These are phyloP conservation scores for Euspilapteryx auroguttella DNA, from an alignment of 2,888 invertebrate genomes.

Conservation along the genomic window DNA sequence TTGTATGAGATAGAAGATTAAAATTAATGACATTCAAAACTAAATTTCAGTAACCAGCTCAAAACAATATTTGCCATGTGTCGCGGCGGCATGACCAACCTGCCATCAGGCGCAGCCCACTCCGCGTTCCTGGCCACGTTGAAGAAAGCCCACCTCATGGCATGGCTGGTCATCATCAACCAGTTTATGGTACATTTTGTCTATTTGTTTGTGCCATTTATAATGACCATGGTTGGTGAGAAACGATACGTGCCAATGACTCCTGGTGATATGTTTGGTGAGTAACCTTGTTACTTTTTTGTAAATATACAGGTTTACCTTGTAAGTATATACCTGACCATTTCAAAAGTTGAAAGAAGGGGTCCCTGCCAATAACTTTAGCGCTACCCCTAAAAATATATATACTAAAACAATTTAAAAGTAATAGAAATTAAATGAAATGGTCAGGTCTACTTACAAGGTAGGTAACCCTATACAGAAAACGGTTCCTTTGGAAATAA, in stretches of 20 bases:
- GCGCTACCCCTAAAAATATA: too few relatives aligned
- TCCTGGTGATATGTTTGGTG: slow-evolving; percentile 26
- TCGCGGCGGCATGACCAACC: slow-evolving; percentile 15
- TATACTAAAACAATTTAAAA: too few relatives aligned
- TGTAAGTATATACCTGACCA: too few relatives aligned
- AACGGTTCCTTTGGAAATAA: too few relatives aligned
- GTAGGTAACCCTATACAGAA: too few relatives aligned
- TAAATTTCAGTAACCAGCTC: slow-evolving; percentile 15
- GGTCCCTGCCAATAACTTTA: too few relatives aligned
- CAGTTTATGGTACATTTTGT: slow-evolving; percentile 17
- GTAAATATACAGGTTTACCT: not conserved
- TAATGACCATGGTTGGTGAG: slow-evolving; percentile 19
- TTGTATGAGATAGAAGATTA: too few relatives aligned
- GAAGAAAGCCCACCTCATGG: slow-evolving; percentile 15
- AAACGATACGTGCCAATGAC: slow-evolving; percentile 24
- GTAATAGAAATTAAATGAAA: too few relatives aligned
- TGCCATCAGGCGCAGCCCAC: slow-evolving; percentile 16
- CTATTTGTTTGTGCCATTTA: slow-evolving; percentile 21
- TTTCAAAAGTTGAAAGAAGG: too few relatives aligned
- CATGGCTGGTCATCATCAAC: slow-evolving; percentile 23
- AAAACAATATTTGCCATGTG: slow-evolving; percentile 18
- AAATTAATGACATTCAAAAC: too few relatives aligned
- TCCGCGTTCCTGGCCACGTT: slow-evolving; percentile 14
- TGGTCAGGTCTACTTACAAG: too few relatives aligned
- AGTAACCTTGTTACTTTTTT: slow-evolving; percentile 5